Conservation (phyloP, 2,888 invertebrate species). For the Drosophila macrospina region DNA sequence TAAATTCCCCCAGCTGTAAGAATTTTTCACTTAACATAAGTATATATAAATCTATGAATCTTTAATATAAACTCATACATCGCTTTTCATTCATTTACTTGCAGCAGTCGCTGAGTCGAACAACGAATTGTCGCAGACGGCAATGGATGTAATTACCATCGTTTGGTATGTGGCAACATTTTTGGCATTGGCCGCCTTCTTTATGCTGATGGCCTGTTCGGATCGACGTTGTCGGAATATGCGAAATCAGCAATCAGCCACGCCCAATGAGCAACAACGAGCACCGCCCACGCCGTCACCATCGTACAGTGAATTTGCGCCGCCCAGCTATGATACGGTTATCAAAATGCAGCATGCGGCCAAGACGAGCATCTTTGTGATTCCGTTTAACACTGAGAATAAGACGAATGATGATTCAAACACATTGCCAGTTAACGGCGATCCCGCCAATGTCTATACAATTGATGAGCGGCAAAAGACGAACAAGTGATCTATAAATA, state of each 20-base stretch:
- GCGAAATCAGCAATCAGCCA: slow-evolving; percentile 42
- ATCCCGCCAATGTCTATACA: slow-evolving; percentile 73
- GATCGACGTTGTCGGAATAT: slow-evolving; percentile 80
- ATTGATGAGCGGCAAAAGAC: slow-evolving; percentile 81
- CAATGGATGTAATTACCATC: slow-evolving; percentile 85
- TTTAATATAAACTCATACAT: background rate
- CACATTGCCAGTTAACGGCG: slow-evolving; percentile 1
- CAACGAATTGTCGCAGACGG: slow-evolving; percentile 83
- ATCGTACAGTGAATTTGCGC: slow-evolving; percentile 85
- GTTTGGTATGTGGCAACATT: slow-evolving; percentile 85
- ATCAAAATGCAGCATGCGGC: slow-evolving; percentile 81
- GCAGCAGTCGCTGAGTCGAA: slow-evolving; percentile 63
- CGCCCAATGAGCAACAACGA: slow-evolving; percentile 60
- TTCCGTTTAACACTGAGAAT: slow-evolving; percentile 70
- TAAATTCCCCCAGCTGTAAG: background rate
- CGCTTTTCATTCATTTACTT: slow-evolving; percentile 17
- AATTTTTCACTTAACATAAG: background rate
- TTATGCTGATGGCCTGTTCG: slow-evolving; percentile 85
- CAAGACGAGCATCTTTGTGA: slow-evolving; percentile 82
- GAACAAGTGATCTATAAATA: slow-evolving; percentile 36
- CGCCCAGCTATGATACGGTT: slow-evolving; percentile 84
- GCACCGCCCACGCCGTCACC: slow-evolving; percentile 84
- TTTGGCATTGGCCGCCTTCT: slow-evolving; percentile 84
- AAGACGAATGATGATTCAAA: slow-evolving; percentile 51
- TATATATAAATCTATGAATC: background rate